Percentiles rank a stretch among this genome's conserved stretches.
phyloP scores from a whole-genome alignment of 2,113 vertebrate genomes.

The Myotis brandtii region DNA sequence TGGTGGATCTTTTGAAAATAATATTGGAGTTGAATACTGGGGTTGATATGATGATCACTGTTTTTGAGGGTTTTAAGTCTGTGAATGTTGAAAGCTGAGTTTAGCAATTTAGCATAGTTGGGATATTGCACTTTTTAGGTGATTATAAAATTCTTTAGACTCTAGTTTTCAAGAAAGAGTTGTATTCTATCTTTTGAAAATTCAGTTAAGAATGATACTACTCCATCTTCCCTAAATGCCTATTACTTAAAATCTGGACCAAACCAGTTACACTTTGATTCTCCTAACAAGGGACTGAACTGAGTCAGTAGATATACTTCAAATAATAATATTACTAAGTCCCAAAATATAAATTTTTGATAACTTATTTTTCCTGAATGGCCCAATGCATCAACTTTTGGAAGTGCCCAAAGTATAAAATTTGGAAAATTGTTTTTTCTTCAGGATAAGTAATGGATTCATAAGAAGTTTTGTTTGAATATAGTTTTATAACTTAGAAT shows the following conservation, averaged over 20 bases:
- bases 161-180: background rate
- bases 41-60: background rate
- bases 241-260: background rate
- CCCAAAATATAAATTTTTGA: background rate
- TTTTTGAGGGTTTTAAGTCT: background rate
- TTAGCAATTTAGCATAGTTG: background rate
- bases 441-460: background rate
- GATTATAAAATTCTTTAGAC: constrained; percentile 4
- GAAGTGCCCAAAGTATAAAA: background rate
- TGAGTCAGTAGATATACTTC: background rate
- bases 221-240: background rate
- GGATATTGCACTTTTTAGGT: background rate
- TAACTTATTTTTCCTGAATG: background rate
- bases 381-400: background rate
- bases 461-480: constrained; percentile 38
- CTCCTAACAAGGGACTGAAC: background rate
- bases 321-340: constrained; percentile 22
- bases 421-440: constrained; percentile 41
- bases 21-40: constrained; percentile 6
- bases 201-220: background rate
- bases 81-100: background rate
- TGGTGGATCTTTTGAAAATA: background rate
- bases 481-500: background rate
- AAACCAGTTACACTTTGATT: background rate
- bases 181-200: background rate